Evolutionary conservation across 2,113 vertebrate genomes (phyloP), one percentile per base, ranked within the genome.

Genomic region (Xiphorhynchus elegans): DNA sequence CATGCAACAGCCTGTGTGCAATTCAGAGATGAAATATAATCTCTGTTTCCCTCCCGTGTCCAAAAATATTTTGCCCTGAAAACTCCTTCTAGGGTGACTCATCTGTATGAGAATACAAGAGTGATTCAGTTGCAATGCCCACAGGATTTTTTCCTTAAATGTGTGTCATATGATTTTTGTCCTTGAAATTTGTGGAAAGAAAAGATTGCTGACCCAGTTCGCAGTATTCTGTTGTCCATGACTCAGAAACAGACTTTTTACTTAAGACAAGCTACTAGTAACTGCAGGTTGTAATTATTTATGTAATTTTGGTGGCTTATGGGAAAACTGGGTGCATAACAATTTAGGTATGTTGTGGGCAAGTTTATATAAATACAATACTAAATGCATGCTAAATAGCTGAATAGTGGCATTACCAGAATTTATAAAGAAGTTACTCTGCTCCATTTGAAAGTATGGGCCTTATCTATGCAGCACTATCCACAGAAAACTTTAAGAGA

Each of bases 91-190:
- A 37, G 5, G 23, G 17, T 94, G 93, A 93, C 62, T 94, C 80
- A 80, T 93, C 53, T 81, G 12, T 68, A 26, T 39, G 0, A 52
- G 44, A 63, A 40, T 15, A 63, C 42, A 74, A 55, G 60, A 84
- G 40, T 1, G 6, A 12, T n/a, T 89, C 2, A 3, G 21, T 37
- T 26, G 3, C 0, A 0, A 39, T 80, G 47, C 60, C 29, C 3
- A 1, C 25, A 37, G 24, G 0, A 4, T 78, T 58, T 4, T 37
- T 69, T 53, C 40, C 25, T 84, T 46, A 78, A 64, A 28, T 3
- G 1, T 55, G 60, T 62, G 24, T 74, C 78, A 14, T 25, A 17
- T 33, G 69, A 81, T 49, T 84, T 91, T 80, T 93, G 53, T 68
- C 80, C 83, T 72, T 92, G 62, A 81, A 89, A 78, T 89, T 4